Evolutionary conservation across 2,888 invertebrate genomes (phyloP), one percentile per base, ranked within the genome.

Genomic region (Microctonus hyperodae): DNA sequence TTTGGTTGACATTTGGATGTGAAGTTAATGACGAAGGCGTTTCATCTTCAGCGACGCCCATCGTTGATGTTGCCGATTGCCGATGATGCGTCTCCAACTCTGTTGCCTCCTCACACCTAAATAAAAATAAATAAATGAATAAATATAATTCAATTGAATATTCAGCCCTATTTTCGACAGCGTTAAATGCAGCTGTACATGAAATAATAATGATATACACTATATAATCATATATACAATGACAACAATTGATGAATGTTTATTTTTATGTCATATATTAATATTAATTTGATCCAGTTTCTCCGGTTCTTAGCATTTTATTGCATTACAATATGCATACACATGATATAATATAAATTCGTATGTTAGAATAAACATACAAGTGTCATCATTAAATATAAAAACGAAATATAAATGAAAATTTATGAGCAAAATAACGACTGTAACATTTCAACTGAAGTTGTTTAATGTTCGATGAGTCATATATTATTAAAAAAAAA

Each of bases 41-140:
- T 72, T 82, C 82, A 75, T 82, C 82, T 75, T 82, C 82, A 71
- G 82, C 82, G 76, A 82, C 81, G 73, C 82, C 82, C 82, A 82
- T 82, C 74, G 80, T 81, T 72, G 79, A 75, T 75, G 77, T 76
- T 72, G 79, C 79, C 70, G 81, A 77, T 75, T 80, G 80, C 74
- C 78, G 81, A 76, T 81, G 80, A 74, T 77, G 74, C 74, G 81
- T 76, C 76, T 82, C 81, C 76, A 81, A 78, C 78, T 82, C 82
- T 75, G 81, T 79, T 70, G 79, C 80, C 76, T 82, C 82, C 78
- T 81, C 82, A 72, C 82, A 82, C 82, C 82, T 82, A 72, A 37
- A 37, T 37, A n/a, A 13, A 37, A n/a, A n/a, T n/a, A n/a, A n/a
- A n/a, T n/a, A n/a, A n/a, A n/a, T 20, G 44, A n/a, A n/a, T 16